These are phyloP conservation scores for Fragum whitleyi DNA, from an alignment of 2,888 invertebrate genomes.

Conservation along the genomic window DNA sequence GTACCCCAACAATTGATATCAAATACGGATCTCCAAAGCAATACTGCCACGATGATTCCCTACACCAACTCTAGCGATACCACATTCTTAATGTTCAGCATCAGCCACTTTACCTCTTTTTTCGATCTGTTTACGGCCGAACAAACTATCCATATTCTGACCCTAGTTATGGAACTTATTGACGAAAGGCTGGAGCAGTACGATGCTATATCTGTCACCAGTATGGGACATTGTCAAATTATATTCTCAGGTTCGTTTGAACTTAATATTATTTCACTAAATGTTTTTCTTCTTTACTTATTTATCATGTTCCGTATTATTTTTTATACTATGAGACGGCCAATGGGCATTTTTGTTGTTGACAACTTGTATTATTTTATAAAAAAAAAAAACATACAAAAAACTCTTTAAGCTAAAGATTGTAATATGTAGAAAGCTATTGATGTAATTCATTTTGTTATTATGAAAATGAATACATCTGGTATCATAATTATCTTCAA, in stretches of 20 bases:
- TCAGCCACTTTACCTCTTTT: conserved; percentile 37
- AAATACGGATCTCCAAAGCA: not conserved
- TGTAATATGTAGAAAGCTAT: too few relatives aligned
- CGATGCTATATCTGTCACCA: conserved; percentile 60
- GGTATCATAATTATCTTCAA: too few relatives aligned
- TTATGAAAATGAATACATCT: too few relatives aligned
- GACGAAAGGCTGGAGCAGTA: conserved; percentile 67
- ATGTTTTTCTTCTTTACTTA: not conserved
- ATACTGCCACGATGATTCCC: conserved; percentile 34
- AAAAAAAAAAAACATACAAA: too few relatives aligned
- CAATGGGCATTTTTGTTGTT: too few relatives aligned
- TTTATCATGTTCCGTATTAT: too few relatives aligned
- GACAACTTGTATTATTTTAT: too few relatives aligned
- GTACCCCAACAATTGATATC: conserved; percentile 8
- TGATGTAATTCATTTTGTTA: too few relatives aligned
- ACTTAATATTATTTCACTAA: too few relatives aligned
- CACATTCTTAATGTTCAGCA: conserved; percentile 49
- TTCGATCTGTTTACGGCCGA: conserved; percentile 43
- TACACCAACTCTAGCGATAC: conserved; percentile 41
- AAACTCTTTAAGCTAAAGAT: too few relatives aligned
- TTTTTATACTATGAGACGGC: too few relatives aligned
- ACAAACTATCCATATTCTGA: conserved; percentile 61
- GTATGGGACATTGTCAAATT: conserved; percentile 49
- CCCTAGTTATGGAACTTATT: conserved; percentile 62
- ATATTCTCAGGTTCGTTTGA: conserved; percentile 62